Evolutionary conservation across 2,888 invertebrate species (phyloP), one percentile per base, ranked within the genome.

Genomic region (Xiphydria camelus): DNA sequence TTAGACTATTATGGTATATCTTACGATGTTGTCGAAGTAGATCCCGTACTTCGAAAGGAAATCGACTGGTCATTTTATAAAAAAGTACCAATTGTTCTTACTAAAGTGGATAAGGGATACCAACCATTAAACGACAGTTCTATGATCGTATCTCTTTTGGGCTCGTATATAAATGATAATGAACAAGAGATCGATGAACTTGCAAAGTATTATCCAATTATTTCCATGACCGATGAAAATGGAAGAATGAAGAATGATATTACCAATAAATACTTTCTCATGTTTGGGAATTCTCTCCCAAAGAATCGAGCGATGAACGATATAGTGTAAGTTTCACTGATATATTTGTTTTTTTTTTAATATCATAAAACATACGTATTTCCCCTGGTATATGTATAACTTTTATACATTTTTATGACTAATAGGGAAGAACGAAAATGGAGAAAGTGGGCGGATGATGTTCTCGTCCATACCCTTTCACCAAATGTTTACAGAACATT

Each of bases 21-120:
- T 0, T 99, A 99, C 73, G 89, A 98, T 61, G 83, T 99, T 4
- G 89, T 99, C 2, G 98, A 99, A 79, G 98, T 99, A 0, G 95
- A 99, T 76, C 96, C 98, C 6, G 94, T 99, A 0, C 80, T 94
- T 1, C 82, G 94, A 14, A 88, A 89, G 60, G 89, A 96, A 60
- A 87, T 96, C 43, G 91, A 89, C 70, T 98, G 97, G 93, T 92
- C 96, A 0, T 77, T 83, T 0, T 94, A 97, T 69, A 93, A 88
- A 70, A 99, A 99, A 82, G 98, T 99, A 6, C 96, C 97, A 1
- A 91, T 95, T 66, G 75, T 95, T 31, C 78, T 96, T 32, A 86
- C 87, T 1, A 83, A 91, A 75, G 84, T 85, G 7, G 79, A 81
- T 33, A 82, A 83, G 41, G 89, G 88, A 17, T 91, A 88, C 75